These are phyloP conservation scores for Capromys pilorides DNA, from an alignment of 2,797 vertebrate species.

Conservation along the genomic window DNA sequence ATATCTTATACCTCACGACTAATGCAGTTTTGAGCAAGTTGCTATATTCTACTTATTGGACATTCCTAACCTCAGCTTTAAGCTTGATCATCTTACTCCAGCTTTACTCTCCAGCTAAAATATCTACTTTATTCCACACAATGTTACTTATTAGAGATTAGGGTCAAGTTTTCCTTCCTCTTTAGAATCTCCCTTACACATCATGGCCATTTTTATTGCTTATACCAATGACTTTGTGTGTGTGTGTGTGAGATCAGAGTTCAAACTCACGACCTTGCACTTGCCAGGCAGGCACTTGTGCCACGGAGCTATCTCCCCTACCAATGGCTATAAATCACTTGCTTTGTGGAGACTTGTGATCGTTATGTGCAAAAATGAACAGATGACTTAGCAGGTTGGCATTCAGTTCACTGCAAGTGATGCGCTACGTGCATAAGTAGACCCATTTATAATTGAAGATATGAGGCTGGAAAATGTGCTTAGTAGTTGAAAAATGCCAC, in stretches of 20 bases:
- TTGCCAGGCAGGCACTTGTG: no score
- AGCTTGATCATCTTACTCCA: not conserved
- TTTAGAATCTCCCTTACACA: not conserved
- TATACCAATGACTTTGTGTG: not conserved
- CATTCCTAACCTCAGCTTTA: not conserved
- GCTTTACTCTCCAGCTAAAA: not conserved
- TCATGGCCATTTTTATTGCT: not conserved
- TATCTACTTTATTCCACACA: not conserved
- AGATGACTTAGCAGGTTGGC: not conserved
- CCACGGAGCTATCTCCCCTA: no score
- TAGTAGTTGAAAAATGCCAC: not conserved
- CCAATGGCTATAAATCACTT: not conserved
- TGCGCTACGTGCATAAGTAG: not conserved
- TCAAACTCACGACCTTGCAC: no score
- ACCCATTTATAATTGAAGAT: slow-evolving; percentile 19
- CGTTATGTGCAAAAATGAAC: not conserved
- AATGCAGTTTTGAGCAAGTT: not conserved
- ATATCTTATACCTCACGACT: not conserved
- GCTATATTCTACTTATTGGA: not conserved
- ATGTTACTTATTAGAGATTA: not conserved
- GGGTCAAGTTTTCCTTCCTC: not conserved
- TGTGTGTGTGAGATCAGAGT: no score
- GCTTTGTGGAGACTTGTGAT: not conserved
- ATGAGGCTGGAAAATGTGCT: not conserved
- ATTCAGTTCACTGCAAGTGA: not conserved